These are phyloP conservation scores for Phalangium opilio DNA, from an alignment of 2,888 invertebrate species.

Conservation along the genomic window DNA sequence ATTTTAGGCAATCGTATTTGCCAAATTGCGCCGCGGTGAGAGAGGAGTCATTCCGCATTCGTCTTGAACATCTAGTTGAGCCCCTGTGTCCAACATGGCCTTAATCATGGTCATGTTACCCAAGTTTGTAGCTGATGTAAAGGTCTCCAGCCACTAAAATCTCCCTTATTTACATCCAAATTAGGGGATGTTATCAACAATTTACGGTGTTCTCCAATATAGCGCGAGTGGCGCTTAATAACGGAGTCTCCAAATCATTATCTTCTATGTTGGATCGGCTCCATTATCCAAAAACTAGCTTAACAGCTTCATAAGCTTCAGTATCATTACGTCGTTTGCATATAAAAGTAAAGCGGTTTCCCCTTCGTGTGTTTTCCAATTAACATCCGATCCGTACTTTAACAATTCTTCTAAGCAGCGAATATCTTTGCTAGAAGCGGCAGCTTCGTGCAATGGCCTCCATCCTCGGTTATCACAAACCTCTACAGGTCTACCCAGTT, in stretches of 20 bases:
- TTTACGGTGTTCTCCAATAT: not conserved
- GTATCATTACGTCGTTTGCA: constrained; percentile 22
- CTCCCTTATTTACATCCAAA: constrained; percentile 25
- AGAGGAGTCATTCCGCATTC: constrained; percentile 26
- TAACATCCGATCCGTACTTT: constrained; percentile 22
- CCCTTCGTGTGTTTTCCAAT: constrained; percentile 28
- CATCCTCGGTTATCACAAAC: constrained; percentile 32
- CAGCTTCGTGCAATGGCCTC: constrained; percentile 32
- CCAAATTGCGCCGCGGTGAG: constrained; percentile 29
- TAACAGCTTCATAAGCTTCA: constrained; percentile 13
- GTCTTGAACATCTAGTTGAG: constrained; percentile 18
- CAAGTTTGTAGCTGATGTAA: constrained; percentile 29
- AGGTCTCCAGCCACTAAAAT: constrained; percentile 28
- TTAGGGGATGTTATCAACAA: not conserved
- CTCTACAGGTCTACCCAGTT: constrained; percentile 27
- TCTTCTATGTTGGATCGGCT: constrained; percentile 26
- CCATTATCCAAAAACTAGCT: constrained; percentile 24
- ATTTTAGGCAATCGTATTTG: constrained; percentile 24
- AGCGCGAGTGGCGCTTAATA: constrained; percentile 19
- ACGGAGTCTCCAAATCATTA: constrained; percentile 22
- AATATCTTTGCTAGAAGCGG: constrained; percentile 24
- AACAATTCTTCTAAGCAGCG: constrained; percentile 19
- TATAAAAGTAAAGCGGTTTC: constrained; percentile 29
- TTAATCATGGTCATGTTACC: constrained; percentile 25
- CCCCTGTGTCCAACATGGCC: constrained; percentile 22